Conservation (phyloP, 2,113 vertebrate species). For the Malurus alboscapulatus region DNA sequence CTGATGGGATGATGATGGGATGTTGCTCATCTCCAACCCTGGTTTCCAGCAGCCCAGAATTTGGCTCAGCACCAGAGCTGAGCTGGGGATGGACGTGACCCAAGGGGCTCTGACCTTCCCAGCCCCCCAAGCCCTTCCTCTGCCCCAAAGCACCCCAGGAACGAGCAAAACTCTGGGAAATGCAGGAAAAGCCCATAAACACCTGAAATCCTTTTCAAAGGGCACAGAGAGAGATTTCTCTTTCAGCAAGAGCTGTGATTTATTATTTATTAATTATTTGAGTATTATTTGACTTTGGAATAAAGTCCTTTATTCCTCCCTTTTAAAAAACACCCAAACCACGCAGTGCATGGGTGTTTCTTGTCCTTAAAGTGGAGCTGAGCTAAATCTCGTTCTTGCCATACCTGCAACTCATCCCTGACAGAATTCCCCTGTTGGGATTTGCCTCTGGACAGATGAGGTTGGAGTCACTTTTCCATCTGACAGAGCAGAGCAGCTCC, state of each 20-base stretch:
- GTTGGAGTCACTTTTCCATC: background rate
- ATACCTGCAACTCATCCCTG: background rate
- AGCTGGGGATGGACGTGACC: background rate
- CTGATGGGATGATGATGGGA: fast-evolving
- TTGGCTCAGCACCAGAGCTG: fast-evolving
- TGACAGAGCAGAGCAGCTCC: background rate
- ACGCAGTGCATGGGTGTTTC: fast-evolving
- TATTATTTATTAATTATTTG: background rate
- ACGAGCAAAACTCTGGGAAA: background rate
- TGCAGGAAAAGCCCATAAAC: background rate
- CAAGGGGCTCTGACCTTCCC: background rate
- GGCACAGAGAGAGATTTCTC: background rate
- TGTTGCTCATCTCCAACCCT: fast-evolving
- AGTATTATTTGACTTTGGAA: background rate
- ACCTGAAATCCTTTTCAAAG: background rate
- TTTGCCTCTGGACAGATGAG: background rate
- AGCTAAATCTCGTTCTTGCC: fast-evolving
- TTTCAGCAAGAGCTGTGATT: background rate
- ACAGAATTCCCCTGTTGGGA: background rate
- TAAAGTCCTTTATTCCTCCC: background rate
- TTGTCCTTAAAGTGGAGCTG: background rate
- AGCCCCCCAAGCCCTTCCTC: background rate
- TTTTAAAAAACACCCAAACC: background rate
- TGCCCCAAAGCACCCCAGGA: fast-evolving
- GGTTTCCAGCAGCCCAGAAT: background rate